Base-by-base conservation (phyloP, 2,888 invertebrate species). In the Salticus scenicus region DNA sequence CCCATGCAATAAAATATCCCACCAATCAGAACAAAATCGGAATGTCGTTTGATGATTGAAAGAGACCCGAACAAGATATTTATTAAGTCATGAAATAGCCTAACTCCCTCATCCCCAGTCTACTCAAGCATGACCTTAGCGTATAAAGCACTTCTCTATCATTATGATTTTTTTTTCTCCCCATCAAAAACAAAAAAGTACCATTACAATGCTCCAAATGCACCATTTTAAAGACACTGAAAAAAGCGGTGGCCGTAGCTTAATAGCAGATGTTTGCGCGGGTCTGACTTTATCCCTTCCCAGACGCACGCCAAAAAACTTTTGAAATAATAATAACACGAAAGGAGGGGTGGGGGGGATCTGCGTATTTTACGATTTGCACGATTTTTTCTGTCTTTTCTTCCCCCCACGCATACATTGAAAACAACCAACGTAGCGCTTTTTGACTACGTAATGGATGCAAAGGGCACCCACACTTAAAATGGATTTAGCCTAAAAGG, bases 401-500 rank as follows among this genome's bases (percentile, higher is more conserved):
- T 24, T 37, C 75, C 42, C 70, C 73, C 42, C 73, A 51, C 77
- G 69, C 84, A 77, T 78, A 73, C 84, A 84, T 83, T 72, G 83
- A 83, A 83, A 84, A 84, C 73, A 74, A 84, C 84, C 78, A 72
- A 73, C 84, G 84, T 78, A 74, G 84, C 78, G 78, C 84, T 63
- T 84, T 84, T 84, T 79, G 84, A 84, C 84, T 84, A 14, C 77
- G 84, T 84, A 84, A 84, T 84, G 84, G 84, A 84, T 84, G 84
- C 84, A 84, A 78, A 72, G 75, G 73, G 77, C 31, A 57, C 42
- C 78, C 78, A 74, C 84, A 84, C 84, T 84, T 84, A 84, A 84
- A 84, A 84, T 84, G 84, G 84, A 84, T 84, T 84, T 84, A 84
- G 78, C 84, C 84, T 84, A 84, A 84, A 84, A 84, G 84, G 84